phyloP scores from a whole-genome alignment of 64 coral and sea anemone species.

The Actinia equina region DNA sequence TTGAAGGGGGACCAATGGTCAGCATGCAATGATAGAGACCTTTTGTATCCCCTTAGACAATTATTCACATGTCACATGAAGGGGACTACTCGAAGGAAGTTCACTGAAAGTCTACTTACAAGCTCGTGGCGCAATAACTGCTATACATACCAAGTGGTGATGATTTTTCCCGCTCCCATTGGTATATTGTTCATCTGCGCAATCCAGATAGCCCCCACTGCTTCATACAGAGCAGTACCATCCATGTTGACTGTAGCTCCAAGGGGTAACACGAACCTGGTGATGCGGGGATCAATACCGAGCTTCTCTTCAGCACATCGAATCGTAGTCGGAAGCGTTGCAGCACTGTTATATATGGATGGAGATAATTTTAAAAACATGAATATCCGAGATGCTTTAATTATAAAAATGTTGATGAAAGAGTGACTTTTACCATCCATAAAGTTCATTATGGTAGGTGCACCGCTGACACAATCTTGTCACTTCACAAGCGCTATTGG shows the following conservation, averaged over 20 bases:
- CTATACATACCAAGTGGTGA: conserved; percentile 61
- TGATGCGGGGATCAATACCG: conserved; percentile 54
- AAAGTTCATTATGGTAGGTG: too few species aligned
- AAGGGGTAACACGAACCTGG: conserved; percentile 60
- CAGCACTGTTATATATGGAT: conserved; percentile 25
- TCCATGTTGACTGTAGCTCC: conserved; percentile 82
- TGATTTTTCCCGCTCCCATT: conserved; percentile 44
- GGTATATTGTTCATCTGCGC: conserved; percentile 68
- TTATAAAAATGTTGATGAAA: too few species aligned
- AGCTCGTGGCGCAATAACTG: not conserved
- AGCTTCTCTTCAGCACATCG: conserved; percentile 61
- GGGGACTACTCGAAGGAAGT: too few species aligned
- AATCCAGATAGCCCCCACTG: conserved; percentile 62
- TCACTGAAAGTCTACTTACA: too few species aligned
- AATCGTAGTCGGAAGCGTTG: conserved; percentile 66
- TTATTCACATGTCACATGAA: too few species aligned
- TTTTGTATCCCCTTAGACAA: too few species aligned
- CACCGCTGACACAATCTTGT: too few species aligned
- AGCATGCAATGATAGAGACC: too few species aligned
- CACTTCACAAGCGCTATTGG: too few species aligned
- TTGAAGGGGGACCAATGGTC: too few species aligned
- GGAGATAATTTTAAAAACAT: not conserved
- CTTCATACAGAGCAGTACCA: conserved; percentile 73
- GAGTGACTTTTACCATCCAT: too few species aligned
- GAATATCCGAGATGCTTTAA: too few species aligned